phyloP scores from a whole-genome alignment of 2,113 vertebrate genomes.

The Ictidomys tridecemlineatus region DNA sequence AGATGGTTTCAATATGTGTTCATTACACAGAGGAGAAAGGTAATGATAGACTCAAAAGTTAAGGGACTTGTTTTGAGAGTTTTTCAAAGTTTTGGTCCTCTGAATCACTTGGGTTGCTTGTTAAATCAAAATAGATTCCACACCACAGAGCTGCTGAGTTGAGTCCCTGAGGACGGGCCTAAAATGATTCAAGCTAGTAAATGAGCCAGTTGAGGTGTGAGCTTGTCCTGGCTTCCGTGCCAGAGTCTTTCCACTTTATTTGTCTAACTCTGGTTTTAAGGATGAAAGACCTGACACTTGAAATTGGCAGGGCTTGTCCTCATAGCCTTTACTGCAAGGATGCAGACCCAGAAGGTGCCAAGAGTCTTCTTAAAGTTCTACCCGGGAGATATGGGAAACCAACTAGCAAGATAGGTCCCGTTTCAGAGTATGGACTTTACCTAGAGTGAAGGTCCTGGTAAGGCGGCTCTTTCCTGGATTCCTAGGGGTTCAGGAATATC shows the following conservation, averaged over 20 bases:
- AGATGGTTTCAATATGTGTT: not conserved
- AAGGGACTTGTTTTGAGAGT: slow-evolving; percentile 5
- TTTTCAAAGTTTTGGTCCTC: not conserved
- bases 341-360: not conserved
- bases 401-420: slow-evolving; percentile 1
- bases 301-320: not conserved
- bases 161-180: not conserved
- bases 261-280: not conserved
- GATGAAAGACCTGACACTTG: not conserved
- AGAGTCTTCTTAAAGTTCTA: slow-evolving; percentile 21
- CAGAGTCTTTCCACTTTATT: not conserved
- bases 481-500: not conserved
- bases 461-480: not conserved
- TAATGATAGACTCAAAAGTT: not conserved
- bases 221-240: not conserved
- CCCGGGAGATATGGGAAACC: slow-evolving; percentile 37
- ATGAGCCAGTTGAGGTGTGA: not conserved
- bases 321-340: not conserved
- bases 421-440: slow-evolving; percentile 50
- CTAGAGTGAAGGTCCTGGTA: not conserved
- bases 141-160: not conserved
- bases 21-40: not conserved
- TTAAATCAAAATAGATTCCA: not conserved
- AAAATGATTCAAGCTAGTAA: not conserved
- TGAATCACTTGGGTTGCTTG: not conserved